phyloP scores from a whole-genome alignment of 1,140 invertebrate genomes.

The Steinernema khuongi region DNA sequence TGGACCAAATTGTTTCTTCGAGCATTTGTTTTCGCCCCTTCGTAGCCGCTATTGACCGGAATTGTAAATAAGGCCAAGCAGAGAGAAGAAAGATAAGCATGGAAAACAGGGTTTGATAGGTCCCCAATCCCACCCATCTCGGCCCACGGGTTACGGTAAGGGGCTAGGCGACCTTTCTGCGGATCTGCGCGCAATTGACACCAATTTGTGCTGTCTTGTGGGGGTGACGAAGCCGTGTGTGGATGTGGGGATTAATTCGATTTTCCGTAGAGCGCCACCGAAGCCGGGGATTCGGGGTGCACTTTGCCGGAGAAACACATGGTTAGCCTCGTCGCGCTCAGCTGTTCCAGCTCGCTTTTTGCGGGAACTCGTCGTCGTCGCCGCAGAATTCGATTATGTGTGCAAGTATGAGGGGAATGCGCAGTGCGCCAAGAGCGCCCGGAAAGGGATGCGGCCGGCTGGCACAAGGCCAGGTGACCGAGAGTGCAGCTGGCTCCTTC shows the following conservation, averaged over 20 bases:
- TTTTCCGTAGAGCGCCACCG: background rate
- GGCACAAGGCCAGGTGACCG: background rate
- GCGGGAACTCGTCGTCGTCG: no score
- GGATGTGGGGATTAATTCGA: conserved; percentile 9
- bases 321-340: background rate
- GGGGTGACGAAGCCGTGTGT: background rate
- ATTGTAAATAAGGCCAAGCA: background rate
- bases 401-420: no score
- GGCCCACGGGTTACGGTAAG: no score
- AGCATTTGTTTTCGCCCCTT: background rate
- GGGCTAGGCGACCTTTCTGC: background rate
- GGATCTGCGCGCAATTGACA: background rate
- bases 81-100: background rate
- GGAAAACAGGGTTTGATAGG: no score
- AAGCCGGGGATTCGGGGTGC: background rate
- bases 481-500: background rate
- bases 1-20: background rate
- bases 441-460: no score
- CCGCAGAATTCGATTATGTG: no score
- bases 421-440: no score
- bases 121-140: no score
- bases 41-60: background rate
- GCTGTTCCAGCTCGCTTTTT: no score
- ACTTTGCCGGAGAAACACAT: background rate
- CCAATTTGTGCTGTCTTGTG: background rate